Evolutionary conservation across 2,888 invertebrate genomes (phyloP), one percentile per base, ranked within the genome.

Genomic region (Dicranocentrus wangi): DNA sequence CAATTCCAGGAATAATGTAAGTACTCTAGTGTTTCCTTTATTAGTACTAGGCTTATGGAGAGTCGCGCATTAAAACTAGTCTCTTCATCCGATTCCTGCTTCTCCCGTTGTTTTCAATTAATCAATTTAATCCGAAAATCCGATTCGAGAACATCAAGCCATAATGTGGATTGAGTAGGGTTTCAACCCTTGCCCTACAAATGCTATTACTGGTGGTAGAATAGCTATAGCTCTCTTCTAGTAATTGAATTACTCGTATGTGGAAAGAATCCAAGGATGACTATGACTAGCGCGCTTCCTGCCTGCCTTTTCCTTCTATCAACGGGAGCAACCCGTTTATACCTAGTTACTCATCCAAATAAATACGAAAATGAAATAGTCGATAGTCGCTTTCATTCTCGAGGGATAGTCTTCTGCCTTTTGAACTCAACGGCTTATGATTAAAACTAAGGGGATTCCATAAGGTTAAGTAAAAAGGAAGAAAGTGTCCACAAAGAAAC

Each of bases 121-220:
- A 80, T 80, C 72, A 80, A 80, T 80, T 80, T 80, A 80, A 80
- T 80, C 79, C 78, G 78, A 79, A 79, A 79, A 79, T 79, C 78
- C 79, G 71, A 80, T 79, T 80, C 66, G 42, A 70, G 77, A 28
- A 53, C 70, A 70, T 69, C 77, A 70, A 70, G 63, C 63, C 70
- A 70, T 69, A 76, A 75, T 76, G 32, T 68, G 61, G 61, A 75
- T 75, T 75, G 75, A 66, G 66, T 55, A 51, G 8, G 53, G 23
- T 23, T 32, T 70, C 17, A 55, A 53, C 70, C 70, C 42, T 55
- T 58, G 19, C 23, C 55, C 58, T 42, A 8, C 28, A 23, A 53
- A 70, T n/a, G 47, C 47, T 47, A 47, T 47, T 47, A n/a, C 47
- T 15, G 10, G 27, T 8, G 8, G 25, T 61, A 28, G 55, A n/a